Conservation (phyloP, 1,140 invertebrate species). For the Scylla paramamosain region DNA sequence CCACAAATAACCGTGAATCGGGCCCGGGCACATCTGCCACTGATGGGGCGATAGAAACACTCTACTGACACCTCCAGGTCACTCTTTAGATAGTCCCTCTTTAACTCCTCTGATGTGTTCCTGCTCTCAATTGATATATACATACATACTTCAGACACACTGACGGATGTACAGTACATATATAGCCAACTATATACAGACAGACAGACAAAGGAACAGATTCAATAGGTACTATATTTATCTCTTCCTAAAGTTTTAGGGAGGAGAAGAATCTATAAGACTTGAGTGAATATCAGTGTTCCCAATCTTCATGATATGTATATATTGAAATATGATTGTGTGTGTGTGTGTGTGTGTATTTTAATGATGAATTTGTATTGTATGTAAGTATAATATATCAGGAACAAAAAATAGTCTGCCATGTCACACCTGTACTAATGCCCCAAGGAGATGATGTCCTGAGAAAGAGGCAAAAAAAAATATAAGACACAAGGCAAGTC, state of each 20-base stretch:
- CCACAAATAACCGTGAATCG: neutral
- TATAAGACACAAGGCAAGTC: neutral
- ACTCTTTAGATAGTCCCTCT: neutral
- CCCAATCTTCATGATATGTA: too few relatives aligned
- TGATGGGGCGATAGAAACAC: neutral
- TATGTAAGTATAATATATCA: neutral
- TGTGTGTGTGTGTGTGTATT: constrained; percentile 18
- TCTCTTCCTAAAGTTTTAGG: too few relatives aligned
- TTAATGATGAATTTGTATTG: too few relatives aligned
- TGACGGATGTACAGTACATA: too few relatives aligned
- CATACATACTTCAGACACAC: neutral
- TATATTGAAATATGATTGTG: neutral
- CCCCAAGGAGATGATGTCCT: too few relatives aligned
- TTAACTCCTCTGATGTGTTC: neutral
- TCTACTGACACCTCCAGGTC: neutral
- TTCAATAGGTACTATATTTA: too few relatives aligned
- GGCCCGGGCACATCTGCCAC: neutral
- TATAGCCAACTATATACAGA: neutral
- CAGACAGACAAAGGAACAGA: neutral
- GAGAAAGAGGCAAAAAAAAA: neutral
- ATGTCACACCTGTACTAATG: too few relatives aligned
- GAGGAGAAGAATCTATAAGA: too few relatives aligned
- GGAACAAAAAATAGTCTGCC: neutral
- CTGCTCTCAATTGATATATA: neutral
- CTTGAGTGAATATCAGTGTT: too few relatives aligned